Base-by-base conservation (phyloP, 2,888 invertebrate genomes). In the Polymixis flavicincta region DNA sequence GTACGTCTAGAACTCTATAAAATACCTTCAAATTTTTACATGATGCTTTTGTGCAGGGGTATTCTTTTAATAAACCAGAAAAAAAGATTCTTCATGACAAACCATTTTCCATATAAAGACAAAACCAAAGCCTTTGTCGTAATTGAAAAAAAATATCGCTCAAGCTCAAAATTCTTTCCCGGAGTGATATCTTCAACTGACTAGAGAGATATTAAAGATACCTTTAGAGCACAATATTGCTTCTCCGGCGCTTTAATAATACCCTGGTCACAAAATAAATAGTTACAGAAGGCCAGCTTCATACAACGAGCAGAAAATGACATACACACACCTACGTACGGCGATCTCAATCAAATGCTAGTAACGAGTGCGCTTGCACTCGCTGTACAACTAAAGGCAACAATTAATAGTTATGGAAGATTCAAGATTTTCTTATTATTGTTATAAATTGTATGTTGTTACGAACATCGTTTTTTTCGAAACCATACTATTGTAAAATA, bases 151-250 rank as follows among this genome's bases (percentile, higher is more conserved):
- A 71, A 67, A 66, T 50, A 59, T 50, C 42, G 17, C 37, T 65
- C 25, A 50, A 64, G 32, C 48, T 67, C 32, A 37, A 71, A 70
- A 74, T 79, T 81, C 54, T 45, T 67, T 71, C 32, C 8, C 28
- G 32, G 57, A 78, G 54, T 78, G 73, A 81, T 74, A 67, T 79
- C 74, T 79, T 59, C 69, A 59, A 67, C 52, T 79, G 69, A 63
- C 80, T 84, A 67, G 50, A 71, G 54, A 61, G 65, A 69, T 76
- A 85, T 82, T 77, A 78, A 82, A 80, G 73, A 50, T 63, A 57
- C 55, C 64, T 72, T 71, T 59, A 71, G 50, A 85, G 22, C 63
- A 76, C 50, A 74, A 83, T 83, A 80, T 85, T 69, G 72, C 84
- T 74, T 76, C 73, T 48, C 59, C 22, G 42, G 71, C 63, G 65